phyloP scores from a whole-genome alignment of 2,113 vertebrate genomes.

The Struthidea cinerea region DNA sequence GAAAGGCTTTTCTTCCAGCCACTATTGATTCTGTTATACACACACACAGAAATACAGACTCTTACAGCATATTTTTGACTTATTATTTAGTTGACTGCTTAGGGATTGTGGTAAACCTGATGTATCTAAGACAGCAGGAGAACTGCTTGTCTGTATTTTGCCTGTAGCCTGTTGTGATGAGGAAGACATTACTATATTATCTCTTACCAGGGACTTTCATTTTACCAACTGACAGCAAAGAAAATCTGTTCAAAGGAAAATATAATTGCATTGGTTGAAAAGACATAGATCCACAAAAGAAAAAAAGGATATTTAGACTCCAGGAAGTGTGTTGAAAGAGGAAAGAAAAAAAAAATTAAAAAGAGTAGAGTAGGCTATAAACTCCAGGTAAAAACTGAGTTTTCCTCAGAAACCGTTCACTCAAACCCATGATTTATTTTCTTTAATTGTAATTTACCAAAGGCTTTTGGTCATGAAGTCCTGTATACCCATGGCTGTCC shows the following conservation, averaged over 20 bases:
- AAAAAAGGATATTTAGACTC: background rate
- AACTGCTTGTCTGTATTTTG: constrained; percentile 6
- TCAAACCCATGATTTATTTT: background rate
- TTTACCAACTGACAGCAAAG: constrained; percentile 17
- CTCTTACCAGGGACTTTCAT: background rate
- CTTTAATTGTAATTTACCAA: background rate
- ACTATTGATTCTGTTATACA: background rate
- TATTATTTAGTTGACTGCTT: background rate
- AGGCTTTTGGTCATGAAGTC: background rate
- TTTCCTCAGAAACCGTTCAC: background rate
- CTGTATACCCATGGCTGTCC: rapidly evolving
- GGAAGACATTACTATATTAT: background rate
- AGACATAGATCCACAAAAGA: background rate
- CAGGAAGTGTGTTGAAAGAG: background rate
- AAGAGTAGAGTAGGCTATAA: background rate
- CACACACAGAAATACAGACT: background rate
- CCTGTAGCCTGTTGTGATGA: constrained; percentile 17
- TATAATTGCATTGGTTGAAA: constrained; percentile 25
- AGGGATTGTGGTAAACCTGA: background rate
- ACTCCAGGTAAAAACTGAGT: background rate
- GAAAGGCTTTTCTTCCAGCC: background rate
- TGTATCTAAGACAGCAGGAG: constrained; percentile 9
- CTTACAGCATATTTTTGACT: background rate
- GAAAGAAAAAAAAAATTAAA: background rate
- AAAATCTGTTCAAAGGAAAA: background rate